These are phyloP conservation scores for Neopipo cinnamomea DNA, from an alignment of 2,113 vertebrate species.

Conservation along the genomic window DNA sequence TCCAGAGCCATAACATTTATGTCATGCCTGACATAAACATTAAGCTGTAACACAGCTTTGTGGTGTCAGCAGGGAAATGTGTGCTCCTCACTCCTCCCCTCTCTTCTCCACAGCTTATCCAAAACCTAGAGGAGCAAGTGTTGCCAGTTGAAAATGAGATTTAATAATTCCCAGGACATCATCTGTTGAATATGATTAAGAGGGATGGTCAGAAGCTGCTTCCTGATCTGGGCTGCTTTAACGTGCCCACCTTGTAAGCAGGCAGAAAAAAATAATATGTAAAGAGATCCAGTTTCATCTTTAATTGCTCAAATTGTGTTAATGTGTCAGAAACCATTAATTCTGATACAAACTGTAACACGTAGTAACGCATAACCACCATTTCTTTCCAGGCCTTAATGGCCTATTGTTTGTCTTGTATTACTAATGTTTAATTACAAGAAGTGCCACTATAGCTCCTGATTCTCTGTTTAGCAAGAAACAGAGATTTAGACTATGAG, in stretches of 20 bases:
- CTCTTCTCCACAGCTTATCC: neutral
- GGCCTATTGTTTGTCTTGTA: neutral
- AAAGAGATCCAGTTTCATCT: slow-evolving; percentile 2
- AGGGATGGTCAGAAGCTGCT: neutral
- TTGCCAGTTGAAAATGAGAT: neutral
- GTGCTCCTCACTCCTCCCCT: neutral
- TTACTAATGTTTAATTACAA: neutral
- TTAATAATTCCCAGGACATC: neutral
- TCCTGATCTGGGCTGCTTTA: neutral
- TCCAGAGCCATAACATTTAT: neutral
- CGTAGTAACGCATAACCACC: neutral
- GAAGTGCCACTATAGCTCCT: neutral
- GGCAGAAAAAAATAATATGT: neutral
- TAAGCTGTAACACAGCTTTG: neutral
- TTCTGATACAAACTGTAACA: neutral
- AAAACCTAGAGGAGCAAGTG: neutral
- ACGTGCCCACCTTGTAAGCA: accelerated
- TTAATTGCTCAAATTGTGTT: neutral
- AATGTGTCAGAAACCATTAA: slow-evolving; percentile 8
- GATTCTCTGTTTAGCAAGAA: neutral
- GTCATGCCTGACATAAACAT: neutral
- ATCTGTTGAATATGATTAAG: neutral
- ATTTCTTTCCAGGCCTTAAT: neutral
- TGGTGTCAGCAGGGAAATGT: neutral
- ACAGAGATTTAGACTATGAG: neutral